phyloP scores from a whole-genome alignment of 2,113 vertebrate species.

The Malurus alboscapulatus region DNA sequence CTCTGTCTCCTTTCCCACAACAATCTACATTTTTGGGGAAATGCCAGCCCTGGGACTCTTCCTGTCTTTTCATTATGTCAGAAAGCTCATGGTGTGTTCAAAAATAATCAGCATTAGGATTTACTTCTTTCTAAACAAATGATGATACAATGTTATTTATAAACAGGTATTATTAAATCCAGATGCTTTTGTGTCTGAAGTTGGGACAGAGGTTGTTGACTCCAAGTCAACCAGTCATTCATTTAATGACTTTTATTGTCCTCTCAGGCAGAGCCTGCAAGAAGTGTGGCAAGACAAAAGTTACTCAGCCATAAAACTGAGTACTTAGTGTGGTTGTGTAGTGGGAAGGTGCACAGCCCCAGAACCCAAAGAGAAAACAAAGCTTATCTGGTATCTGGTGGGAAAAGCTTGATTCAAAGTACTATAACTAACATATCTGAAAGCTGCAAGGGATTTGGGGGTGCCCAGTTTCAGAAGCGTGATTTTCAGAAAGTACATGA shows the following conservation, averaged over 20 bases:
- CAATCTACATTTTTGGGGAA: constrained; percentile 66
- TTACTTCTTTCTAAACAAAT: constrained; percentile 64
- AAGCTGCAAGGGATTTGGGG: background rate
- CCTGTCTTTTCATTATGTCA: constrained; percentile 70
- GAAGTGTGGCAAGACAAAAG: background rate
- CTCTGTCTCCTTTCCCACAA: constrained; percentile 71
- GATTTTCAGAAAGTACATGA: background rate
- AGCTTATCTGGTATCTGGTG: background rate
- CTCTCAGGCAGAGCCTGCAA: background rate
- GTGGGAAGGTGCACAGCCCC: background rate
- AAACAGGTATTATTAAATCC: constrained; percentile 59
- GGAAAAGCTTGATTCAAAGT: background rate
- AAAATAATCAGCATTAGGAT: constrained; percentile 65
- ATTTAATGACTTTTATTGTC: background rate
- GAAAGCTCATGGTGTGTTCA: constrained; percentile 58
- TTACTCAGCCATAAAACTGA: background rate
- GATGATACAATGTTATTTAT: constrained; percentile 59
- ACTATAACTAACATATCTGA: background rate
- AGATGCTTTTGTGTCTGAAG: constrained; percentile 53
- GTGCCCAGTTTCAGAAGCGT: background rate
- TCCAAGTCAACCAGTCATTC: background rate
- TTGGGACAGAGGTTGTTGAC: background rate
- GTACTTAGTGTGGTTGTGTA: background rate
- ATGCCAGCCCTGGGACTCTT: constrained; percentile 68
- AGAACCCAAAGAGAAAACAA: background rate